These are phyloP conservation scores for Leucoraja ocellata DNA, from an alignment of 2,797 vertebrate species.

Conservation along the genomic window DNA sequence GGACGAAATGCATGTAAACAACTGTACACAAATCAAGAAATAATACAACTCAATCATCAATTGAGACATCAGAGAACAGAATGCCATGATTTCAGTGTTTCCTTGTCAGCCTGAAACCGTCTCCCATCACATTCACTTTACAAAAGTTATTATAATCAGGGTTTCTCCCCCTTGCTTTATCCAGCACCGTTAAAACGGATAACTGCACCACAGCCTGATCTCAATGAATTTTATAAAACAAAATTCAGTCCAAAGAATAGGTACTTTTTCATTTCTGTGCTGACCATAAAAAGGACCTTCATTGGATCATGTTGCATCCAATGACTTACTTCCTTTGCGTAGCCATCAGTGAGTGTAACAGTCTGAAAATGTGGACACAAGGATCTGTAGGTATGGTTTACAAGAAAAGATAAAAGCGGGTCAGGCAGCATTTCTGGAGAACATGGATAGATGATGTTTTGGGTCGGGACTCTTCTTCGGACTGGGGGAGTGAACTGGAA, in stretches of 20 bases:
- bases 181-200: slow-evolving; percentile 43
- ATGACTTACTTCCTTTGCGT: not conserved
- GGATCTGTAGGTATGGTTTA: no score
- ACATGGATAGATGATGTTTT: no score
- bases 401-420: no score
- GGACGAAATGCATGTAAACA: slow-evolving; percentile 24
- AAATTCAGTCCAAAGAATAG: slow-evolving; percentile 5
- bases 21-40: not conserved
- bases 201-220: slow-evolving; percentile 57
- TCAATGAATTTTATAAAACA: slow-evolving; percentile 19
- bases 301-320: not conserved
- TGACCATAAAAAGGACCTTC: not conserved
- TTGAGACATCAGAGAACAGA: not conserved
- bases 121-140: not conserved
- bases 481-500: no score
- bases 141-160: not conserved
- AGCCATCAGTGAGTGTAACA: not conserved
- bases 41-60: not conserved
- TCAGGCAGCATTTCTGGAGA: no score
- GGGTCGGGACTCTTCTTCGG: no score
- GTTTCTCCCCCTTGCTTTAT: slow-evolving; percentile 50
- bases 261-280: not conserved
- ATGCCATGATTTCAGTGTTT: not conserved
- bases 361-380: not conserved
- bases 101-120: not conserved